Percentiles rank a stretch among this genome's conserved stretches.
These are phyloP conservation scores for Canis aureus DNA, from an alignment of 2,113 vertebrate species.

Conservation along the genomic window DNA sequence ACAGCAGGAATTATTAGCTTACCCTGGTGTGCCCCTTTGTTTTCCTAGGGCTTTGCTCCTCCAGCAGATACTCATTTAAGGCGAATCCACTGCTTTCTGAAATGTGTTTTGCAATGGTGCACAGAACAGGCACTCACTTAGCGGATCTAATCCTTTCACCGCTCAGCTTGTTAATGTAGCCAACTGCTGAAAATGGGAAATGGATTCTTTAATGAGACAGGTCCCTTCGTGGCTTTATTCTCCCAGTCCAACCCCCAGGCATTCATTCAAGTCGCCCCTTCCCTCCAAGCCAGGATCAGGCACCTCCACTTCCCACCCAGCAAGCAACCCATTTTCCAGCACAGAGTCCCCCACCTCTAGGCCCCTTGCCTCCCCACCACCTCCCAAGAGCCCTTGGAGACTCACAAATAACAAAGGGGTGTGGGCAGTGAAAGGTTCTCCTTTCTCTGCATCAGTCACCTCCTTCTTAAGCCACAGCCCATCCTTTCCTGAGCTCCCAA, in stretches of 20 bases:
- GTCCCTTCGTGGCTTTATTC: slow-evolving; percentile 81
- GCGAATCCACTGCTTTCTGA: slow-evolving; percentile 73
- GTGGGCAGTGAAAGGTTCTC: slow-evolving; percentile 23
- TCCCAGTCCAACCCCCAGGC: slow-evolving; percentile 72
- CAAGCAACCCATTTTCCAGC: slow-evolving; percentile 74
- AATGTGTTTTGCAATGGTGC: slow-evolving; percentile 77
- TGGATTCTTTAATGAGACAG: slow-evolving; percentile 83
- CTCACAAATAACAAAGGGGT: slow-evolving; percentile 71
- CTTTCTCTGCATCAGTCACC: slow-evolving; percentile 33
- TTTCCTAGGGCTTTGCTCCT: slow-evolving; percentile 82
- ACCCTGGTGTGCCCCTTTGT: slow-evolving; percentile 79
- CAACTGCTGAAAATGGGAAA: slow-evolving; percentile 84
- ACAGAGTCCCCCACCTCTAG: slow-evolving; percentile 49
- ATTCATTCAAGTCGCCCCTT: slow-evolving; percentile 68
- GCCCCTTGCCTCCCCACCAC: slow-evolving; percentile 41
- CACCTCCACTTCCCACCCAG: slow-evolving; percentile 76
- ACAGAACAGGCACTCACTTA: slow-evolving; percentile 76
- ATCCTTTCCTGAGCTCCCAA: slow-evolving; percentile 23
- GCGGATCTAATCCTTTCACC: slow-evolving; percentile 77
- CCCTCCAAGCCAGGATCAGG: slow-evolving; percentile 58
- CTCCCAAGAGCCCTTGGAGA: slow-evolving; percentile 50
- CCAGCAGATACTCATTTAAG: slow-evolving; percentile 81
- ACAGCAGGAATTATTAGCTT: slow-evolving; percentile 83
- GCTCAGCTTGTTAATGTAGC: slow-evolving; percentile 81
- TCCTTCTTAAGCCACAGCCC: not conserved